Conservation (phyloP, 2,888 invertebrate species). For the Tuberolachnus salignus region DNA sequence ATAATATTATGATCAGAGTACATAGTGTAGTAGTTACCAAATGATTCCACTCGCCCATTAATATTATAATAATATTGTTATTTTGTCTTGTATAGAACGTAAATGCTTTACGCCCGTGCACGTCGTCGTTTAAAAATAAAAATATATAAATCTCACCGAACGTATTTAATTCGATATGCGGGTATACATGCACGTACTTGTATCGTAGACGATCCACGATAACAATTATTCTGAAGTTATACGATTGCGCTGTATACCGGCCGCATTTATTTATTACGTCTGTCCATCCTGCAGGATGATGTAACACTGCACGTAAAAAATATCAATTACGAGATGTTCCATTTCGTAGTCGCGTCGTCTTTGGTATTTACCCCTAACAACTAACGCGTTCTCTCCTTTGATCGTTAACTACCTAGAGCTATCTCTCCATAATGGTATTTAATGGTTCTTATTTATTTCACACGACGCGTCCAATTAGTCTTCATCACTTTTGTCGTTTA, state of each 20-base stretch:
- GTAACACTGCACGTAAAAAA: neutral
- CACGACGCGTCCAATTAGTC: constrained; percentile 19
- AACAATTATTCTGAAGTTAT: constrained; percentile 1
- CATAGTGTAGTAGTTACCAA: too few species aligned
- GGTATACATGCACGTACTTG: neutral
- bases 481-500: constrained; percentile 16
- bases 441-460: constrained; percentile 15
- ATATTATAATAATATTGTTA: too few species aligned
- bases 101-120: neutral
- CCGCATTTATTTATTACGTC: neutral
- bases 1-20: too few species aligned
- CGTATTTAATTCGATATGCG: neutral
- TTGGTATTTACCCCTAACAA: neutral
- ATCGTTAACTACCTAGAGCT: neutral
- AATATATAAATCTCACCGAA: constrained; percentile 3
- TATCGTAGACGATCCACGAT: neutral
- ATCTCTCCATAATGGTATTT: neutral
- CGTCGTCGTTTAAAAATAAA: neutral
- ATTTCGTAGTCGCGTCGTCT: constrained; percentile 1
- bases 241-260: neutral
- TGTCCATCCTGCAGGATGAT: neutral
- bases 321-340: constrained; percentile 16
- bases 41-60: too few species aligned
- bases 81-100: neutral
- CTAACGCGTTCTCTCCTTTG: neutral